These are phyloP conservation scores for Epizoanthus illoricatus DNA, from an alignment of 92 coral and sea anemone genomes.

Conservation along the genomic window DNA sequence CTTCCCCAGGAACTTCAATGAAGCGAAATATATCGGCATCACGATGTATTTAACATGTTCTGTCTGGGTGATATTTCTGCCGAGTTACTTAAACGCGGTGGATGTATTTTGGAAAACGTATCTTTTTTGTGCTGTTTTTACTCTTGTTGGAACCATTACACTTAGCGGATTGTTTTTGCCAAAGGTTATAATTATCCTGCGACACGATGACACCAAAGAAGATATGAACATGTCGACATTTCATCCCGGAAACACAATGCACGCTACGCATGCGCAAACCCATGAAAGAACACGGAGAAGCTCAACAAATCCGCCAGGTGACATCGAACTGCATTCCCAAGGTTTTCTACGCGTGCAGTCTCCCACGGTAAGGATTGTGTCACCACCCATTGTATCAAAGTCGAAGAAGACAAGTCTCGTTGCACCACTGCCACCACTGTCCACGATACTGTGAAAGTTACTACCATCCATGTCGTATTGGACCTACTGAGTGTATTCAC, in stretches of 20 bases:
- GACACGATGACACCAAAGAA: constrained; percentile 16
- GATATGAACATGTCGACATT: constrained; percentile 7
- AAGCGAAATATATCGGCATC: constrained; percentile 91
- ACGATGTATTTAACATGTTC: constrained; percentile 95
- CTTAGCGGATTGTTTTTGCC: constrained; percentile 82
- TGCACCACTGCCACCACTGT: background rate
- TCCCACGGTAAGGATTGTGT: background rate
- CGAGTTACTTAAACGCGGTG: constrained; percentile 73
- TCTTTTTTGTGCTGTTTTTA: constrained; percentile 56
- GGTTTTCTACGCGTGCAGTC: background rate
- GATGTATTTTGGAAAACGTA: constrained; percentile 67
- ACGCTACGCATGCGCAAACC: background rate
- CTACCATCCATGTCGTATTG: no score
- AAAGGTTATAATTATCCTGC: constrained; percentile 51
- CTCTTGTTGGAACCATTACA: constrained; percentile 80
- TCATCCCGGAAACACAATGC: background rate
- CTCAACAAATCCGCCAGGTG: background rate
- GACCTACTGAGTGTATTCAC: no score
- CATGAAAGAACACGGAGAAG: background rate
- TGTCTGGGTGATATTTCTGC: constrained; percentile 85
- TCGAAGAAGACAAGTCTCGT: background rate
- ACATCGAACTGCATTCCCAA: background rate
- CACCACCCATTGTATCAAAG: background rate
- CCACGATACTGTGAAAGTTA: background rate
- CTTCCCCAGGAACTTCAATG: constrained; percentile 95